Base-by-base conservation (phyloP, 2,113 vertebrate genomes). In the Acrocephalus kingi region DNA sequence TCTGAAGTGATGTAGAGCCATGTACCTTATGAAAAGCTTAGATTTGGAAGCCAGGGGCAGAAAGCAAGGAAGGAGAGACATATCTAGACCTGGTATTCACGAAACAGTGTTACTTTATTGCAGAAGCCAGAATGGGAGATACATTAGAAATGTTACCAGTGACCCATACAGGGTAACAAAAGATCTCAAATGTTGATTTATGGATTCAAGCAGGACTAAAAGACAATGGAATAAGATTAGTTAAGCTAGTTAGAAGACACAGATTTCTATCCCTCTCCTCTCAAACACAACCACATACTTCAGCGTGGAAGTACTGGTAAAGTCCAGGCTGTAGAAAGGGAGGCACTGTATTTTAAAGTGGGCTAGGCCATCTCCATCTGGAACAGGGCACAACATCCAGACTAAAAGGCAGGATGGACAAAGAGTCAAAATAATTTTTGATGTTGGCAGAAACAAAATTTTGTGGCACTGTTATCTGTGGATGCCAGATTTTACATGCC, bases 51-150 rank as follows among this genome's bases (percentile, higher is more conserved):
- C 56, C 28, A 46, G 20, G 13, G 25, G 39, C 48, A 91, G 76
- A 93, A 94, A 92, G 79, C 49, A 78, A 94, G 45, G 76, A 94
- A 77, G 69, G 80, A 95, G 80, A 96, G 90, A 94, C 90, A 78
- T 93, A 95, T 75, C 68, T 67, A 93, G 88, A 86, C 41, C 23
- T 54, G 64, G 31, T 27, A 94, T 87, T 84, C 76, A 81, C 52
- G 63, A 74, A 82, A 31, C 74, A 82, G 27, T 61, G 33, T 74
- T 93, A 87, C 17, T 92, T 87, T 67, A 74, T 13, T 90, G 80
- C 64, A 93, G 62, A 90, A 79, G 58, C 30, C 43, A 88, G 79
- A 85, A 74, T 0, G 1, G 39, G 35, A 86, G 31, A 69, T 62
- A 64, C 62, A 89, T 90, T 22, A 89, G 56, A 92, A 89, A 84